Evolutionary conservation across 2,113 vertebrate genomes (phyloP).

Genomic region (Percina caprodes): DNA sequence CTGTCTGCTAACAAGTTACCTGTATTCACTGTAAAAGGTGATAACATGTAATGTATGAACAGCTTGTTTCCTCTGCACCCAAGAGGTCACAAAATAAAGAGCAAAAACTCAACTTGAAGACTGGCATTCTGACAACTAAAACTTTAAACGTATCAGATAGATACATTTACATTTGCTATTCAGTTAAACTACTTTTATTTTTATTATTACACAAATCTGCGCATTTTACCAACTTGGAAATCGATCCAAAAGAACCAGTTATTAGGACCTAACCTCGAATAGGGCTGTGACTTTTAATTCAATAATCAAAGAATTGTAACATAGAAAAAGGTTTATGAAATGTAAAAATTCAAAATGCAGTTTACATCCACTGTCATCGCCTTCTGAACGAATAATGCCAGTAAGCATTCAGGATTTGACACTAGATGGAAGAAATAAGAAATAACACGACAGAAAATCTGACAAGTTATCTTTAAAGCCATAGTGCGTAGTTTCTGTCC

Average conservation of each 20-base stretch:
- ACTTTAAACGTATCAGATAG: no score
- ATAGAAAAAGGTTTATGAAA: background rate
- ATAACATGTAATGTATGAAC: background rate
- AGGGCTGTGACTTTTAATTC: background rate
- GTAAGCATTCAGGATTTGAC: background rate
- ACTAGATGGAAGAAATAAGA: background rate
- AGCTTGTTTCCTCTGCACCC: background rate
- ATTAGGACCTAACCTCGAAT: background rate
- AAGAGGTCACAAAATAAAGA: background rate
- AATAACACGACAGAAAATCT: background rate
- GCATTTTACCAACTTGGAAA: background rate
- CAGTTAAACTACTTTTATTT: no score
- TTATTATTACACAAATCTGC: no score
- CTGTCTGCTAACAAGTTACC: background rate
- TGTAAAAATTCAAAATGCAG: background rate
- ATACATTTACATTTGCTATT: no score
- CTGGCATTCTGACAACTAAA: no score
- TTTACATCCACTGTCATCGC: background rate
- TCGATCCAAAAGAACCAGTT: background rate
- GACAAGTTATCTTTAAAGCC: background rate
- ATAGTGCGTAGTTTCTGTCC: no score
- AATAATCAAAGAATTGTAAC: background rate
- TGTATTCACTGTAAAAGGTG: background rate
- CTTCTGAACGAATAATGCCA: background rate
- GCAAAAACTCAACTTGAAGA: no score